Base-by-base conservation (phyloP, 2,797 vertebrate genomes). In the Rhinoraja longicauda region DNA sequence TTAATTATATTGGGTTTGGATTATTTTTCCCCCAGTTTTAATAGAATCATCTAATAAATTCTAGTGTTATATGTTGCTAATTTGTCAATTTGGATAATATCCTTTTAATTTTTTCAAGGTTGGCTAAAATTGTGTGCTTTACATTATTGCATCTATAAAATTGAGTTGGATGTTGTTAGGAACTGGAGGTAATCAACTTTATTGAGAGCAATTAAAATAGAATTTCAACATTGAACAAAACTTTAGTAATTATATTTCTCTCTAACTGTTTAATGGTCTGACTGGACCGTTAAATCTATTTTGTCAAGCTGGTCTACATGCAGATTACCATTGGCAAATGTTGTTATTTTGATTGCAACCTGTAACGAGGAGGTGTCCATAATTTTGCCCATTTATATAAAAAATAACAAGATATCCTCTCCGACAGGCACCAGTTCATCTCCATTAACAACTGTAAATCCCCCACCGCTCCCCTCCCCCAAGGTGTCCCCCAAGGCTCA, bases 341-440 rank as follows among this genome's bases (percentile, higher is more conserved):
- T 67, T 88, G 62, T 88, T 19, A 36, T 64, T 88, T 88, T 88
- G 84, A 19, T 88, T 88, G 62, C 62, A 88, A 19, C 17, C 32
- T 67, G 62, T 36, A 36, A 67, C 84, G 67, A n/a, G 32, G 59
- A 67, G 9, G 17, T 67, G 64, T 29, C n/a, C 59, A 67, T 88
- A 19, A 67, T 67, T 88, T 32, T 67, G 9, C 67, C 8, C 17
- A 73, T 73, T 73, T 73, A 73, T 73, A 67, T 67, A 39, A 7
- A 77, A 4, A 13, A 78, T 39, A 75, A 75, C n/a, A n/a, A n/a
- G n/a, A n/a, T n/a, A n/a, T n/a, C n/a, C n/a, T n/a, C n/a, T n/a
- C n/a, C n/a, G n/a, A n/a, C n/a, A n/a, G n/a, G n/a, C n/a, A n/a
- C n/a, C n/a, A n/a, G n/a, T n/a, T n/a, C n/a, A n/a, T n/a, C n/a